Evolutionary conservation across 2,797 vertebrate species (phyloP).

Genomic region (Sorex maritimensis): DNA sequence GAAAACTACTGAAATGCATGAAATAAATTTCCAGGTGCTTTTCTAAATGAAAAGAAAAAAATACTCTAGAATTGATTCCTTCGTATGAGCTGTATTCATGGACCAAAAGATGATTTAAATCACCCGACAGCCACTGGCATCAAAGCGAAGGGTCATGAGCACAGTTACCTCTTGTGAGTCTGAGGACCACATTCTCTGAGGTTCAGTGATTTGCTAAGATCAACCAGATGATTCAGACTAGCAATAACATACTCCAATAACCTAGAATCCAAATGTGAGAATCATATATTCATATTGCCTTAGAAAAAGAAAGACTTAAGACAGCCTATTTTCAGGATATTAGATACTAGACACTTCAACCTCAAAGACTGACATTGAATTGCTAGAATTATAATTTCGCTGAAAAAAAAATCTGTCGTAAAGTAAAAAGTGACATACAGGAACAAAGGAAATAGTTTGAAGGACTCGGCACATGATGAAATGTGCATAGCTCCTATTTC

Average conservation of each 20-base stretch:
- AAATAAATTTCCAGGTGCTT: slow-evolving; percentile 68
- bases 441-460: too few relatives aligned
- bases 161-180: background rate
- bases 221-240: slow-evolving; percentile 45
- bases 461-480: too few relatives aligned
- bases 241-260: slow-evolving; percentile 36
- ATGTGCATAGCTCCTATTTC: too few relatives aligned
- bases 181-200: background rate
- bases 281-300: slow-evolving; percentile 20
- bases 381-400: background rate
- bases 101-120: slow-evolving; percentile 28
- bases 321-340: too few relatives aligned
- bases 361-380: background rate
- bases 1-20: slow-evolving; percentile 69
- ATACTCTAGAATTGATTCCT: slow-evolving; percentile 38
- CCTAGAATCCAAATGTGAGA: slow-evolving; percentile 31
- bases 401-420: too few relatives aligned
- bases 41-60: slow-evolving; percentile 61
- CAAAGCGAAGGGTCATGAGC: slow-evolving; percentile 15
- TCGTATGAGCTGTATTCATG: slow-evolving; percentile 41
- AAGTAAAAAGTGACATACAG: too few relatives aligned
- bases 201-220: background rate
- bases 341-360: too few relatives aligned
- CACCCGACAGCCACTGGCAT: background rate
- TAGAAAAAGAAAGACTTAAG: background rate